phyloP scores from a whole-genome alignment of 2,113 vertebrate genomes.

The Antennarius striatus region DNA sequence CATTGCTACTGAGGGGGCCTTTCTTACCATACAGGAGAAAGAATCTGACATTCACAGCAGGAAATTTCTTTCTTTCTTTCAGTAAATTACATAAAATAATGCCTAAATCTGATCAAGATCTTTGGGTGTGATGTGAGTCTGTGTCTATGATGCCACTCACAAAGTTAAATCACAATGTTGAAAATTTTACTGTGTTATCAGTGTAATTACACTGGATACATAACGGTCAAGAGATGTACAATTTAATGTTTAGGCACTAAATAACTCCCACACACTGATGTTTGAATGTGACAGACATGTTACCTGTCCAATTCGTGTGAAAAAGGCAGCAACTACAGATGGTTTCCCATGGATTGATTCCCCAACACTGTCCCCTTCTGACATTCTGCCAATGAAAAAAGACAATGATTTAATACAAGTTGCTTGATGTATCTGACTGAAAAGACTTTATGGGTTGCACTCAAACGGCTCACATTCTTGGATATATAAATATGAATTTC shows the following conservation, averaged over 20 bases:
- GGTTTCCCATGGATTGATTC: conserved; percentile 97
- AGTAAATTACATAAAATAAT: background rate
- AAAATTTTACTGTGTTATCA: background rate
- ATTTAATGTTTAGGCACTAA: background rate
- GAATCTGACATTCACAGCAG: too few relatives aligned
- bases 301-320: conserved; percentile 95
- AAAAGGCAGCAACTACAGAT: conserved; percentile 89
- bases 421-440: conserved; percentile 2
- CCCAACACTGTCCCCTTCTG: conserved; percentile 97
- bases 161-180: background rate
- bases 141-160: background rate
- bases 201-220: background rate
- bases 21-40: too few relatives aligned
- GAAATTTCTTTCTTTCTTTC: too few relatives aligned
- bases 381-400: conserved; percentile 86
- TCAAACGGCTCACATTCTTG: background rate
- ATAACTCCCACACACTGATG: background rate
- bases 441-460: background rate
- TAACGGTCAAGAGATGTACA: background rate
- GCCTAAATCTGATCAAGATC: background rate
- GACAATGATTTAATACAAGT: background rate
- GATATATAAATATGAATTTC: background rate
- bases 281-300: background rate
- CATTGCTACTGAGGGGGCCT: too few relatives aligned
- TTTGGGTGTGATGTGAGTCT: background rate